These are phyloP conservation scores for Equus przewalskii DNA, from an alignment of 2,113 vertebrate species.

Conservation along the genomic window DNA sequence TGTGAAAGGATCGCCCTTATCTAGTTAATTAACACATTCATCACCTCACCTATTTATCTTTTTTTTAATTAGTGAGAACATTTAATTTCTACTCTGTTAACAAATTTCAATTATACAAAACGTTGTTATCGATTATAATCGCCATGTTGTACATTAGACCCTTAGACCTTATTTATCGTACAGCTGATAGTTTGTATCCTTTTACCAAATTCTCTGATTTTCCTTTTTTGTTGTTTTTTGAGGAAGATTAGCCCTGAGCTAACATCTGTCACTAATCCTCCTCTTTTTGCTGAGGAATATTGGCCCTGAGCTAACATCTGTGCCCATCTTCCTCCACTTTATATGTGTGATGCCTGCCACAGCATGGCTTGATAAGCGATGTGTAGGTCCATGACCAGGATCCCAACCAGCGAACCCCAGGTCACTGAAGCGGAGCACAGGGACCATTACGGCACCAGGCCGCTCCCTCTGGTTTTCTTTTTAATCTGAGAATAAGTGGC, in stretches of 20 bases:
- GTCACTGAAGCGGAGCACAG: too few species aligned
- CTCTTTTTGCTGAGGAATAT: too few species aligned
- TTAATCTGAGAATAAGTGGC: background rate
- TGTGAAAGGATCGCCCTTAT: background rate
- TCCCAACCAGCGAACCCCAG: too few species aligned
- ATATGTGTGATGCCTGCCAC: too few species aligned
- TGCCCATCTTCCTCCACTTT: too few species aligned
- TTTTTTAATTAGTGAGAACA: background rate
- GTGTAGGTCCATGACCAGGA: too few species aligned
- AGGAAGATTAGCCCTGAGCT: too few species aligned
- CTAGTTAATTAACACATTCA: background rate
- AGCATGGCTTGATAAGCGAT: too few species aligned
- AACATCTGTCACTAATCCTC: too few species aligned
- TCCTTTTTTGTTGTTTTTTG: background rate
- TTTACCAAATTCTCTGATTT: background rate
- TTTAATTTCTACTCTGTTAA: background rate
- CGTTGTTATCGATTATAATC: background rate
- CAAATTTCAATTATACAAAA: background rate
- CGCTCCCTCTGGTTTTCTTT: background rate
- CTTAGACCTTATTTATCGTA: background rate
- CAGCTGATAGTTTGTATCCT: background rate
- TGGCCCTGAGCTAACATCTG: too few species aligned
- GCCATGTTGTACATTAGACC: background rate
- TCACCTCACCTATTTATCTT: background rate
- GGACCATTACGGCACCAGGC: too few species aligned